Percentiles rank a stretch among this genome's conserved stretches.
These are phyloP conservation scores for Typhlomys cinereus DNA, from an alignment of 2,113 vertebrate species.

Conservation along the genomic window DNA sequence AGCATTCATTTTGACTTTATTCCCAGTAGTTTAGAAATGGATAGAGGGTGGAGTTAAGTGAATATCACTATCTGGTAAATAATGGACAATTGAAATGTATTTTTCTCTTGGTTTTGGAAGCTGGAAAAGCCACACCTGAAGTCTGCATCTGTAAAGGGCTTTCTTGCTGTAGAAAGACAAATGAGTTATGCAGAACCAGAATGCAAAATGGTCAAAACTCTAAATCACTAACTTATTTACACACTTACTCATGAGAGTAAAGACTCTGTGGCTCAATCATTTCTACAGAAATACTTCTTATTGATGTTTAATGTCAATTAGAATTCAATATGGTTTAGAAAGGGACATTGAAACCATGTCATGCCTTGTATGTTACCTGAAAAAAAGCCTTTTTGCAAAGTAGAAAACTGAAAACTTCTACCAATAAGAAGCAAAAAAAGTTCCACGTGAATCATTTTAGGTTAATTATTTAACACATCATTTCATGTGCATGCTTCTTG, in stretches of 20 bases:
- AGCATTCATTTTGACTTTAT: conserved; percentile 21
- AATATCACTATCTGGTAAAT: neutral
- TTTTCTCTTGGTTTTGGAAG: neutral
- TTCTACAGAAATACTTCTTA: neutral
- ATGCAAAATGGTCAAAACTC: neutral
- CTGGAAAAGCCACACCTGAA: neutral
- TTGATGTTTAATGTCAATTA: neutral
- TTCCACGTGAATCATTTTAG: no score
- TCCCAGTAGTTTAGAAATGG: neutral
- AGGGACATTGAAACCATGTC: neutral
- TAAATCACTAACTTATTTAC: no score
- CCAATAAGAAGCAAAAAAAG: neutral
- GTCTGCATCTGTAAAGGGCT: neutral
- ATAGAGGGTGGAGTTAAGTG: neutral
- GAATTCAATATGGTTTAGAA: neutral
- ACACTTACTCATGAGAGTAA: neutral
- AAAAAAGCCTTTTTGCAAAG: neutral
- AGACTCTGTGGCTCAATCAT: neutral
- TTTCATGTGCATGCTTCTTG: conserved; percentile 11
- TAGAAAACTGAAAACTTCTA: neutral
- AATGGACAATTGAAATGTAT: neutral
- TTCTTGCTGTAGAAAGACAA: neutral
- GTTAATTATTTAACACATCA: neutral
- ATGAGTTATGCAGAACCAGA: neutral
- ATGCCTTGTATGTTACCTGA: neutral